Conservation (phyloP, 2,797 vertebrate genomes). For the Anguilla pacifica region DNA sequence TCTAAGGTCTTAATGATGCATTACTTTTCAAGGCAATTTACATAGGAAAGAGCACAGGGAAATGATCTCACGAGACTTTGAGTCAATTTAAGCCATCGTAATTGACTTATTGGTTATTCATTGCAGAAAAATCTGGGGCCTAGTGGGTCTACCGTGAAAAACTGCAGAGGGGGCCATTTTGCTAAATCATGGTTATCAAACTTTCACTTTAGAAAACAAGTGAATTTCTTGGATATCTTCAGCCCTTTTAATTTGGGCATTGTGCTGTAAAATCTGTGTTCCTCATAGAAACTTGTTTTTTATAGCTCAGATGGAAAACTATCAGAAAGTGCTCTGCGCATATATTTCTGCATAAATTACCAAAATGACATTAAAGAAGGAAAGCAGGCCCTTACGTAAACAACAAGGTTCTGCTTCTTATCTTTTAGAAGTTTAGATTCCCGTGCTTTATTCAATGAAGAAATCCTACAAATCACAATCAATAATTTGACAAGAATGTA, state of each 20-base stretch:
- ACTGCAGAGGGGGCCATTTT: background rate
- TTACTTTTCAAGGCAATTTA: slow-evolving; percentile 13
- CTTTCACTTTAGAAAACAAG: background rate
- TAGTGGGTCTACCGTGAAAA: background rate
- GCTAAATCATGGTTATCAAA: background rate
- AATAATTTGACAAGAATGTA: background rate
- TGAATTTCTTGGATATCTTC: background rate
- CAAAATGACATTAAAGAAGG: background rate
- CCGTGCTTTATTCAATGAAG: too few relatives aligned
- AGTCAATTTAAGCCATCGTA: slow-evolving; percentile 10
- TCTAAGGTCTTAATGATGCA: background rate
- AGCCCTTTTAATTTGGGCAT: background rate
- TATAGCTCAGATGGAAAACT: background rate
- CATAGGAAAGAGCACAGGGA: background rate
- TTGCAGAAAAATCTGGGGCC: background rate
- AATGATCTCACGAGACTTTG: background rate
- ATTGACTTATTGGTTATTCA: slow-evolving; percentile 7
- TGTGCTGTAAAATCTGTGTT: too few relatives aligned
- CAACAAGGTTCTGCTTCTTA: too few relatives aligned
- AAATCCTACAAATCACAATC: background rate
- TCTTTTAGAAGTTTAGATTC: too few relatives aligned
- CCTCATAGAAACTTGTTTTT: background rate
- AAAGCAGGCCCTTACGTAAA: too few relatives aligned
- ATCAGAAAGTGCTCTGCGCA: background rate
- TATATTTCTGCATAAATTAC: background rate